Percentiles rank a stretch among this genome's conserved stretches.
phyloP scores from a whole-genome alignment of 1,140 invertebrate genomes.

The Halesus radiatus region DNA sequence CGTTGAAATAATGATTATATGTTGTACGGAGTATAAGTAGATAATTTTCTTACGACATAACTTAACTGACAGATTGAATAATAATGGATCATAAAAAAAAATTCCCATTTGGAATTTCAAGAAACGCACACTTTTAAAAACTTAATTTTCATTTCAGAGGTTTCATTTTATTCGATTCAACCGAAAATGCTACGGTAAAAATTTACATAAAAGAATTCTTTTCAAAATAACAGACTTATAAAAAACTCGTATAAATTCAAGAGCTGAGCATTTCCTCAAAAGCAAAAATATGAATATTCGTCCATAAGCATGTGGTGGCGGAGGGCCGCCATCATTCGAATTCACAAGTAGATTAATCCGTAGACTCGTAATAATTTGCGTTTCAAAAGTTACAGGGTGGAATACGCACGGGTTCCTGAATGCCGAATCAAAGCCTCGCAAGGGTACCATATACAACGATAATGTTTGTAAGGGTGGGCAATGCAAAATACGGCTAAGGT shows the following conservation, averaged over 20 bases:
- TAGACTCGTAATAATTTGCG: slow-evolving; percentile 32
- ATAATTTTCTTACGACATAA: too few species aligned
- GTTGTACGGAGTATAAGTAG: too few species aligned
- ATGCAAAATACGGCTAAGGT: neutral
- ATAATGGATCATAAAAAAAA: too few species aligned
- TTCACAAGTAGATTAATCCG: slow-evolving; percentile 44
- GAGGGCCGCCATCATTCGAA: slow-evolving; percentile 1
- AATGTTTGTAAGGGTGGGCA: neutral
- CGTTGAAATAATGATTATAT: too few species aligned
- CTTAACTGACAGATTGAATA: too few species aligned
- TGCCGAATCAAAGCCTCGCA: neutral
- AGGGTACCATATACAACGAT: neutral
- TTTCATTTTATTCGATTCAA: too few species aligned
- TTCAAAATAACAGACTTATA: slow-evolving; percentile 18
- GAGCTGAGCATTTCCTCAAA: neutral
- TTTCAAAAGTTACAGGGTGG: slow-evolving; percentile 16
- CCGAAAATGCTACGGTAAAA: neutral
- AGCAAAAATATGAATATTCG: slow-evolving; percentile 25
- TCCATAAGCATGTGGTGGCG: neutral
- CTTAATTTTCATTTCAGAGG: too few species aligned
- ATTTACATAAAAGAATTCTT: slow-evolving; percentile 9
- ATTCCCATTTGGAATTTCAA: too few species aligned
- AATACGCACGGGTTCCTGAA: slow-evolving; percentile 1
- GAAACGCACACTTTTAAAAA: too few species aligned
- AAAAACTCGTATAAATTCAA: slow-evolving; percentile 22